Base-by-base conservation (phyloP, 2,113 vertebrate species). In the Alouatta palliata region DNA sequence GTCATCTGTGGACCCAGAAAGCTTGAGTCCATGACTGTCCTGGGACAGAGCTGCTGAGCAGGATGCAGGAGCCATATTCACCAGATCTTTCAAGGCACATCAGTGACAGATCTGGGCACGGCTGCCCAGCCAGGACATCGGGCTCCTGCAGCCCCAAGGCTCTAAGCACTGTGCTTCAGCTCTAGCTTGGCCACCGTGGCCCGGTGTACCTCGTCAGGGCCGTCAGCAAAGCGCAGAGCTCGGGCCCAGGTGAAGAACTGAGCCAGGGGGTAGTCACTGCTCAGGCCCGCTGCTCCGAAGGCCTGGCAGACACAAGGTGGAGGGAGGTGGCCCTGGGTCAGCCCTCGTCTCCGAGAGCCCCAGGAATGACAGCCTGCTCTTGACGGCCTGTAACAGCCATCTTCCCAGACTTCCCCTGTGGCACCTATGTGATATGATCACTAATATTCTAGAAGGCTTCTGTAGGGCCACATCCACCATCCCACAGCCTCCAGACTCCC, bases 241-340 rank as follows among this genome's bases (percentile, higher is more conserved):
- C 98, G 94, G 40, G 97, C 97, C 98, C 32, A 73, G 80, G 96
- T 37, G 11, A 98, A 98, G 76, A 97, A 98, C 92, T 64, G 64
- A 17, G 98, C 98, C 95, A 98, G 94, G 0, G 98, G 98, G 68
- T 96, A 97, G 89, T 98, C 96, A 0, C 37, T 91, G 97, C 97
- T 93, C 73, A 98, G 97, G 30, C 97, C 98, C 0, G 98, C 98
- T 58, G 97, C 98, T 92, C 98, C 98, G 6, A 98, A 98, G 49
- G 97, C 98, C 99, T 99, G 91, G 4, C 21, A 61, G 80, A 94
- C 95, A 97, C 16, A 79, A 1, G 0, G 0, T 0, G 2, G 91
- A 54, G n/a, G 35, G 3, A 21, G 16, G 43, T 40, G 43, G 56
- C 52, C 81, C 58, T 80, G 81, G 68, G 20, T 68, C 40, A 79